Conservation (phyloP, 2,888 invertebrate species). For the Nomada flava region DNA sequence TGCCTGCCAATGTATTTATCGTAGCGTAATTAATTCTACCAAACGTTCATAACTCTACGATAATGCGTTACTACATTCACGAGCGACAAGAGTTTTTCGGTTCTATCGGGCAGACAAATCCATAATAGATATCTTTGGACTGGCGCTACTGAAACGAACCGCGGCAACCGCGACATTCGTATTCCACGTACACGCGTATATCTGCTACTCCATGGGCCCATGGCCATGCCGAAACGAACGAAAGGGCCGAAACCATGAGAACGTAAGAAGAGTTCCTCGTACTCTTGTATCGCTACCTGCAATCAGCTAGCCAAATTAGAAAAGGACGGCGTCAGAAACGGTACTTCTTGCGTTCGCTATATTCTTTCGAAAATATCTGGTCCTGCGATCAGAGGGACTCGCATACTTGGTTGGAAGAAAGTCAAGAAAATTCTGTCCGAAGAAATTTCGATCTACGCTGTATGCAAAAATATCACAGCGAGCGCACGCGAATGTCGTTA, state of each 20-base stretch:
- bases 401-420: neutral
- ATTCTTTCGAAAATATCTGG: constrained; percentile 15
- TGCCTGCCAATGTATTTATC: constrained; percentile 78
- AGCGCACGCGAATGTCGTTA: no score
- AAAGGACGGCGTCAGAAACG: constrained; percentile 57
- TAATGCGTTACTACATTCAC: constrained; percentile 69
- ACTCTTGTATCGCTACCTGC: constrained; percentile 14
- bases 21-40: constrained; percentile 73
- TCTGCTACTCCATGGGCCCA: no score
- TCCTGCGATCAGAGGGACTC: neutral
- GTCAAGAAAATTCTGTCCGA: no score
- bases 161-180: neutral
- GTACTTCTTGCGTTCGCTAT: constrained; percentile 24
- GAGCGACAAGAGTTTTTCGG: constrained; percentile 68
- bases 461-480: no score
- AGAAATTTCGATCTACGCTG: no score
- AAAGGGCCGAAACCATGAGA: no score
- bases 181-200: no score
- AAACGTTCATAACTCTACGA: constrained; percentile 70
- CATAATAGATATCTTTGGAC: no score
- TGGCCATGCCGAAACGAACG: no score
- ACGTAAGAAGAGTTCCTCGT: no score
- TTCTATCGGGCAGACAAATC: neutral
- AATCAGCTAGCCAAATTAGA: constrained; percentile 14
- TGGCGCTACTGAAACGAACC: neutral